Base-by-base conservation (phyloP, 2,797 vertebrate genomes). In the Chaunax sp. region DNA sequence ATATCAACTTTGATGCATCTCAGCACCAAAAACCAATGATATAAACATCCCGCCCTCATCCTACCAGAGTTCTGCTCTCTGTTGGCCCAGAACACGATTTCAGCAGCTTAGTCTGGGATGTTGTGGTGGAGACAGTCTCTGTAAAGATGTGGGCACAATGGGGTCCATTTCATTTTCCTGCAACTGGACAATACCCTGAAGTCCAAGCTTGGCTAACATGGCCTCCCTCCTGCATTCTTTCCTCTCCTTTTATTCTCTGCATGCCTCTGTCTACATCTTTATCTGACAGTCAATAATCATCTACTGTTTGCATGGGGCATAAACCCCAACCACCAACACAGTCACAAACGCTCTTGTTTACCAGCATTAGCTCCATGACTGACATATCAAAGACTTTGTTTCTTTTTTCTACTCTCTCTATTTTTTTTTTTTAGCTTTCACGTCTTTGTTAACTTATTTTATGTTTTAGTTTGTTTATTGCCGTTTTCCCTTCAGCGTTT, bases 311-410 rank as follows among this genome's bases (percentile, higher is more conserved):
- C 43, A 50, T 10, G 5, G 20, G 8, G 26, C 25, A 63, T 28
- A 46, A 19, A 62, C 57, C 38, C 20, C 23, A 2, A 46, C 72
- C 52, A 58, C 28, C 8, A 6, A 22, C 41, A 63, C 30, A 54
- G 26, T 19, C 37, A 35, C 59, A 67, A 8, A 61, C 33, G 47
- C 47, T 11, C 30, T 68, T 76, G 58, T 76, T 75, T 82, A 60
- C 56, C 51, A 63, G 37, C 46, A 23, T 20, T 0, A 2, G 22
- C 51, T 58, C 38, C n/a, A 20, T 72, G 75, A 69, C 44, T 71
- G 76, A 68, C 69, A 80, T 37, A 75, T 84, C 69, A 66, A 72
- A 72, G n/a, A 47, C 46, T 11, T 10, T 25, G n/a, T 2, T 46
- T 41, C 50, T 52, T 46, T 55, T 20, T 1, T 10, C 20, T 40